Evolutionary conservation across 2,113 vertebrate species (phyloP).

Genomic region (Hypomesus transpacificus): DNA sequence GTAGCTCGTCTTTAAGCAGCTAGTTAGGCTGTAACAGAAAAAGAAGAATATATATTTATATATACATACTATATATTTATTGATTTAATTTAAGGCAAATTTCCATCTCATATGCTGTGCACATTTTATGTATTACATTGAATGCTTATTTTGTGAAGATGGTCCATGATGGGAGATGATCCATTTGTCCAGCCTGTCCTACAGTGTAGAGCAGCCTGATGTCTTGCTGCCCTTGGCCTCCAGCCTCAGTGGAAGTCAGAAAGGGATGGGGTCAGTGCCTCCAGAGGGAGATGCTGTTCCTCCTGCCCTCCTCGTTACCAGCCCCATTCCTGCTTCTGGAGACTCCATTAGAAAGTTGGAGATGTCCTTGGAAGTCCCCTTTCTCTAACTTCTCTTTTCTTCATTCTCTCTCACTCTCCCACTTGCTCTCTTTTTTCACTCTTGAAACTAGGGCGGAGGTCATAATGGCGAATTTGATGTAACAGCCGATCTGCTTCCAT

Average conservation of each 20-base stretch:
- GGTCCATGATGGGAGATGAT: slow-evolving; percentile 2
- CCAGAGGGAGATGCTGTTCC: slow-evolving; percentile 46
- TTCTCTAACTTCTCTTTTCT: slow-evolving; percentile 62
- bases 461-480: slow-evolving; percentile 73
- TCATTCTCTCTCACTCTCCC: slow-evolving; percentile 37
- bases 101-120: too few species aligned
- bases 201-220: neutral
- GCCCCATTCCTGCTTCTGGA: slow-evolving; percentile 53
- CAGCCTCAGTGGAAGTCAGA: slow-evolving; percentile 18
- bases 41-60: slow-evolving; percentile 1
- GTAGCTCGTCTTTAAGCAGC: slow-evolving; percentile 43
- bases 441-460: slow-evolving; percentile 73
- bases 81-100: neutral
- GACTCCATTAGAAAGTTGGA: slow-evolving; percentile 68
- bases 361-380: slow-evolving; percentile 74
- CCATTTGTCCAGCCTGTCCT: slow-evolving; percentile 22
- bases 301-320: slow-evolving; percentile 38
- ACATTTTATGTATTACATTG: too few species aligned
- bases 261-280: slow-evolving; percentile 33
- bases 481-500: slow-evolving; percentile 64
- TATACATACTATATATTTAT: neutral
- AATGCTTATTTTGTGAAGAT: neutral
- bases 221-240: slow-evolving; percentile 48
- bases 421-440: slow-evolving; percentile 37
- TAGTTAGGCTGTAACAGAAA: slow-evolving; percentile 46